Percentiles rank a stretch among this genome's conserved stretches.
Conservation (phyloP, 2,888 invertebrate species). For the Malthinus flaveolus region DNA sequence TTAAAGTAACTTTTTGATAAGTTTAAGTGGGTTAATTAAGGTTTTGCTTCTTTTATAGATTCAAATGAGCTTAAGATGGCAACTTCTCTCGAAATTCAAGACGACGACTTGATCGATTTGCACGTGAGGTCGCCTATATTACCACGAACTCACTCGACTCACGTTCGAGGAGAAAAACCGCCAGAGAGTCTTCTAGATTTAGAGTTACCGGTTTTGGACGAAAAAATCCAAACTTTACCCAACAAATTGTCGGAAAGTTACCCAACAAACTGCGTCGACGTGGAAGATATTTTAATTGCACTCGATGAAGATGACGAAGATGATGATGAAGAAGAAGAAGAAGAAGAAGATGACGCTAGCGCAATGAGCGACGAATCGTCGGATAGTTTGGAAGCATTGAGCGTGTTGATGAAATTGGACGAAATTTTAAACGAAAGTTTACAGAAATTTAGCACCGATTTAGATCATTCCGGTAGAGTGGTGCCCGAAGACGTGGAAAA, state of each 20-base stretch:
- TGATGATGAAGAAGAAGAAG: slow-evolving; percentile 7
- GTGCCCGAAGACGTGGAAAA: slow-evolving; percentile 22
- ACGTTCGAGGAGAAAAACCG: slow-evolving; percentile 27
- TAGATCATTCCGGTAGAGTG: slow-evolving; percentile 8
- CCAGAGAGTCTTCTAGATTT: slow-evolving; percentile 49
- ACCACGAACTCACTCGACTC: slow-evolving; percentile 31
- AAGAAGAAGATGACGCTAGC: slow-evolving; percentile 11
- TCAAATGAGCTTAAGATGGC: slow-evolving; percentile 27
- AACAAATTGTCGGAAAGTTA: slow-evolving; percentile 15
- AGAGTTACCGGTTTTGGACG: slow-evolving; percentile 48
- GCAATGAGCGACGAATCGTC: slow-evolving; percentile 23
- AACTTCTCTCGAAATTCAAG: slow-evolving; percentile 36
- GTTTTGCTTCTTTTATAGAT: neutral
- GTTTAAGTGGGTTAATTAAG: no score
- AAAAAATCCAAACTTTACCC: slow-evolving; percentile 45
- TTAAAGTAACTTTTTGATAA: no score
- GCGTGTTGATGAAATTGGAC: slow-evolving; percentile 63
- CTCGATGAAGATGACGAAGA: slow-evolving; percentile 41
- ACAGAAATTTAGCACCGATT: slow-evolving; percentile 53
- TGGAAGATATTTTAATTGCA: slow-evolving; percentile 51
- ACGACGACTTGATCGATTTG: slow-evolving; percentile 49
- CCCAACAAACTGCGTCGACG: slow-evolving; percentile 38
- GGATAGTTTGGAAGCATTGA: slow-evolving; percentile 52
- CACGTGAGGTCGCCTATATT: slow-evolving; percentile 47
- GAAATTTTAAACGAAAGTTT: slow-evolving; percentile 62